Percentiles rank a stretch among this genome's conserved stretches.
phyloP scores from a whole-genome alignment of 2,113 vertebrate species.

The Ageneiosus marmoratus region DNA sequence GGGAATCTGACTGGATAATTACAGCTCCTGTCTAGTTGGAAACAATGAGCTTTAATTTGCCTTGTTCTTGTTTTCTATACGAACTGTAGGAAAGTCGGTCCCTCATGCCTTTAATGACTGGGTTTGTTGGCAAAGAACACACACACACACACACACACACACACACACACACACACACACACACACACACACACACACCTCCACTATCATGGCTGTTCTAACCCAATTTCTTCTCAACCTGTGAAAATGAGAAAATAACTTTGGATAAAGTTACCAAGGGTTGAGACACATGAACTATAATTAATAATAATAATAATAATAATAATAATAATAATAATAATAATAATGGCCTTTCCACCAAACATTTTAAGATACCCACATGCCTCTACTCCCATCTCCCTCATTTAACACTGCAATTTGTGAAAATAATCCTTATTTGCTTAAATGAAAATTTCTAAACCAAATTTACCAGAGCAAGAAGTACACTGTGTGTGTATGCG shows the following conservation, averaged over 20 bases:
- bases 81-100: conserved; percentile 34
- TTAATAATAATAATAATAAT: too few relatives aligned
- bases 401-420: background rate
- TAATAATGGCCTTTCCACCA: background rate
- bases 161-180: conserved; percentile 1
- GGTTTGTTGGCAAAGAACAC: conserved; percentile 36
- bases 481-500: background rate
- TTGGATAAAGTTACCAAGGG: conserved; percentile 17
- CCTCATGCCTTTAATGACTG: conserved; percentile 38
- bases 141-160: background rate
- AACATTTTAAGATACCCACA: background rate
- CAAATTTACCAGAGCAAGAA: background rate
- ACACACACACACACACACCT: conserved; percentile 9
- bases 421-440: background rate
- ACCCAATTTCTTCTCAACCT: conserved; percentile 17
- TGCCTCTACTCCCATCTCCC: background rate
- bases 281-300: background rate
- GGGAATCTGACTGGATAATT: conserved; percentile 63
- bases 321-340: too few relatives aligned
- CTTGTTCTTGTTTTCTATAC: conserved; percentile 32
- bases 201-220: background rate
- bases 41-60: conserved; percentile 52
- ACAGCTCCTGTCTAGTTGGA: conserved; percentile 46
- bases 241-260: conserved; percentile 6
- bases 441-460: background rate